Evolutionary conservation across 2,797 vertebrate species (phyloP), one percentile per base, ranked within the genome.

Genomic region (Parauchenoglanis ngamensis): DNA sequence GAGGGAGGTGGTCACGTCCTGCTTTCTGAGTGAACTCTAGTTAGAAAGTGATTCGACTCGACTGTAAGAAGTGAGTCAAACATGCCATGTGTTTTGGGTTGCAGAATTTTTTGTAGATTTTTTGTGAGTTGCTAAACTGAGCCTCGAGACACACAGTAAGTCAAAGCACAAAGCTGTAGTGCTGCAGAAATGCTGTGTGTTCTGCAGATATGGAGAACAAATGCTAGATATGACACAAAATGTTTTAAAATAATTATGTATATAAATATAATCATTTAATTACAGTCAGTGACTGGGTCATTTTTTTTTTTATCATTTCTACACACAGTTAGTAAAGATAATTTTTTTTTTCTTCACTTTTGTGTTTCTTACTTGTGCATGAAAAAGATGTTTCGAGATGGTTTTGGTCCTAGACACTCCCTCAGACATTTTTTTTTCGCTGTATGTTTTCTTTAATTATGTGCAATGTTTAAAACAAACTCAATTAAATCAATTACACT

Each of bases 1-100:
- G 78, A 54, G n/a, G 73, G 2, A 76, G n/a, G 77, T 59, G 31
- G 31, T 40, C 11, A 40, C 1, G 21, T 80, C 61, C 12, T 1
- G 6, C 56, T 61, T 49, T 67, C 25, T 17, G 23, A 65, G 40
- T 31, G 3, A 54, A 49, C 10, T 68, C 46, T 68, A 57, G 15
- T 83, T n/a, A 83, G 19, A 68, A 83, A 70, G 15, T 70, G 28
- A 82, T 82, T 63, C 2, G 13, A 82, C 40, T 82, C 25, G 8
- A 28, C 1, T n/a, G 25, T 15, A 49, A 28, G 59, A 83, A n/a
- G 44, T 67, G 59, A 67, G n/a, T 49, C 40, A 49, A 49, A 49
- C 79, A 63, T 46, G 3, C 61, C 10, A 46, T 23, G 25, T 17
- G 12, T 31, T 67, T 21, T 40, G 11, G 1, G 31, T 54, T 54